Conservation (phyloP, 2,113 vertebrate genomes). For the Leptodactylus fuscus region DNA sequence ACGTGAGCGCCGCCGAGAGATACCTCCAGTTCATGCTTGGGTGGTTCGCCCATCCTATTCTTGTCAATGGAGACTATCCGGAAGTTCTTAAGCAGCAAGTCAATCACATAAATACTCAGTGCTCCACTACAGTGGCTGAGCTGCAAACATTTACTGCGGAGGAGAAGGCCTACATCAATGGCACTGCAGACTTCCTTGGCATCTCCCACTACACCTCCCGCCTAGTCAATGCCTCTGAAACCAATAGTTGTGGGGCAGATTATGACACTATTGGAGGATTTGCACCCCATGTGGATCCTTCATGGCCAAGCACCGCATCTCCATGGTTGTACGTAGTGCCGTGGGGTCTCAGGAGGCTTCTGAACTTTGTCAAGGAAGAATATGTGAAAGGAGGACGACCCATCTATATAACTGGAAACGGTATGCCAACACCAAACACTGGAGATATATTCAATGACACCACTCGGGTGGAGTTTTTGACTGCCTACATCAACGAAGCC, state of each 20-base stretch:
- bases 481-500: conserved; percentile 84
- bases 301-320: conserved; percentile 82
- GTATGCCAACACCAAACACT: conserved; percentile 74
- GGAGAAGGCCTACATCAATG: conserved; percentile 81
- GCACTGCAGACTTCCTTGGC: conserved; percentile 92
- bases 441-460: conserved; percentile 77
- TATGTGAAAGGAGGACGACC: conserved; percentile 80
- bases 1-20: conserved; percentile 82
- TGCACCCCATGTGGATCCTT: conserved; percentile 75
- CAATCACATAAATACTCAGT: conserved; percentile 73
- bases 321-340: conserved; percentile 84
- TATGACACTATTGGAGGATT: conserved; percentile 83
- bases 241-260: conserved; percentile 71
- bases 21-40: conserved; percentile 93
- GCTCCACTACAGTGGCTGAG: conserved; percentile 71
- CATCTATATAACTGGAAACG: conserved; percentile 87
- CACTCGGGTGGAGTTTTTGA: conserved; percentile 76
- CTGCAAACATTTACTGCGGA: conserved; percentile 82
- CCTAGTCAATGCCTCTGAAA: conserved; percentile 70
- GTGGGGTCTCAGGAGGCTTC: conserved; percentile 87
- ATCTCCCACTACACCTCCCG: conserved; percentile 90
- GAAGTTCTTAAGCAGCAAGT: conserved; percentile 79
- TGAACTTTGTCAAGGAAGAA: conserved; percentile 82
- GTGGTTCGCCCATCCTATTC: conserved; percentile 95
- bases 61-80: conserved; percentile 91